phyloP scores from a whole-genome alignment of 2,113 vertebrate species.

The Apteryx owenii region DNA sequence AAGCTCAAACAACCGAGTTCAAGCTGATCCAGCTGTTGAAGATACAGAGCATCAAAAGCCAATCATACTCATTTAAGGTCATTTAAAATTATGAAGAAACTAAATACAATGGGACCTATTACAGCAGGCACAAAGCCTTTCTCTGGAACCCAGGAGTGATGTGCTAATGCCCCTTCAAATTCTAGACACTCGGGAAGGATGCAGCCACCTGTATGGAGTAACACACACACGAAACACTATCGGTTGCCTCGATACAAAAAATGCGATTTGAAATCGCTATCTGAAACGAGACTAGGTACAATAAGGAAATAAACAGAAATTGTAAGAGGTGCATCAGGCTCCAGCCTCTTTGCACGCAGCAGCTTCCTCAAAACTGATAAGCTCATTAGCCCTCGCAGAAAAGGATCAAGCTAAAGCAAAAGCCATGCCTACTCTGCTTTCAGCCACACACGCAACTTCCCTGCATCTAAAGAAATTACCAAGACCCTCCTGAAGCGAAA shows the following conservation, averaged over 20 bases:
- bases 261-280: accelerated
- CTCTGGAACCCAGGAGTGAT: neutral
- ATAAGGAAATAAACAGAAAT: neutral
- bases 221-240: neutral
- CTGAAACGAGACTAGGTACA: neutral
- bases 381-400: conserved; percentile 15
- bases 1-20: neutral
- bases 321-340: neutral
- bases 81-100: neutral
- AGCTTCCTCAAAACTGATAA: conserved; percentile 28
- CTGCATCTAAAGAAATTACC: neutral
- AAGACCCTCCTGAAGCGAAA: neutral
- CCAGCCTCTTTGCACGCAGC: neutral
- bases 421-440: conserved; percentile 8
- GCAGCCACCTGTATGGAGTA: accelerated
- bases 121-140: neutral
- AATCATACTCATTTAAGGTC: neutral
- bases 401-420: conserved; percentile 50
- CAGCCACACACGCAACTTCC: neutral
- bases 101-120: accelerated
- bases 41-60: neutral
- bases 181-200: accelerated
- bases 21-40: neutral
- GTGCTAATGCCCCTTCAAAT: accelerated
- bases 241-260: neutral